Base-by-base conservation (phyloP, 2,888 invertebrate species). In the Melinaea menophilus region DNA sequence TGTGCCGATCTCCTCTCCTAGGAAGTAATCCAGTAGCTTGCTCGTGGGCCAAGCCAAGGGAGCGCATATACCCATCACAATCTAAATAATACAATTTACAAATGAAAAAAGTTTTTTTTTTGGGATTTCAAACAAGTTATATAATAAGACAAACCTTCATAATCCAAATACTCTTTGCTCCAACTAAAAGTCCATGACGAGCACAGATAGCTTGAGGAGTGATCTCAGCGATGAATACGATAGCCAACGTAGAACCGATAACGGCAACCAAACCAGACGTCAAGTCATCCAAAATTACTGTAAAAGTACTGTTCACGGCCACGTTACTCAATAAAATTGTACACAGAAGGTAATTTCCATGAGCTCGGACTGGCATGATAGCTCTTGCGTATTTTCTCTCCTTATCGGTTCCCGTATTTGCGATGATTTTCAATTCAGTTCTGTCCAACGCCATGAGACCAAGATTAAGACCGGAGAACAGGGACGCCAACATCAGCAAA, bases 221-320 rank as follows among this genome's bases (percentile, higher is more conserved):
- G 73, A 99, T 99, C 92, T 99, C 99, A 73, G 99, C 99, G 80
- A 99, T 97, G 67, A 99, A 93, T 69, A 99, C 99, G 77, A 99
- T 99, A 58, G 97, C 95, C 75, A 98, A 78, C 1, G 99, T 99
- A 2, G 99, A 97, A 51, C 94, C 95, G 64, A 98, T 94, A 45
- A 99, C 95, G 70, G 99, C 98, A 12, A 98, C 93, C 70, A 97
- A 76, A 47, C 98, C 98, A 31, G 97, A 96, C 4, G 98, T 98
- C 77, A 99, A 82, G 79, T 97, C 96, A 85, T 99, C 99, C 90
- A 99, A 87, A 60, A 99, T 92, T 72, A 99, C 98, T 7, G 99
- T 98, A 77, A 99, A 96, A 1, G 96, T 96, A 56, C 98, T 97
- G 92, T 99, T 99, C 57, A 99, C 98, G 69, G 99, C 94, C 13